Evolutionary conservation across 2,888 invertebrate species (phyloP), one percentile per base, ranked within the genome.

Genomic region (Caenorhabditis sp.): DNA sequence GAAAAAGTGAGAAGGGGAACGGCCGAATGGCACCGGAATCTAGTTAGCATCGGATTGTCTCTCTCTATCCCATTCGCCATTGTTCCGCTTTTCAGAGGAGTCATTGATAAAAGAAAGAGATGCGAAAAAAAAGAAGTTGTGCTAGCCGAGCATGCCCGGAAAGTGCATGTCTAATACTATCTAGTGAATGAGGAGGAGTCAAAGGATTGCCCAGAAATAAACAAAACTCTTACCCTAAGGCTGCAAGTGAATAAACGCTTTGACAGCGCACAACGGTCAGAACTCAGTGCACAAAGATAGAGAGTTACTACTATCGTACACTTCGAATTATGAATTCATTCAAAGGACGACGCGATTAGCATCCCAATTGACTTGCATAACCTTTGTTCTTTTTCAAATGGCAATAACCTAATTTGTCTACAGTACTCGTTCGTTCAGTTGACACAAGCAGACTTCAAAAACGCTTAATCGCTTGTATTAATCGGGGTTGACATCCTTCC

Each of bases 321-420:
- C n/a, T n/a, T n/a, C n/a, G n/a, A n/a, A n/a, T n/a, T n/a, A n/a
- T n/a, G n/a, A n/a, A n/a, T n/a, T n/a, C n/a, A n/a, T n/a, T n/a
- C n/a, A n/a, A n/a, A n/a, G n/a, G n/a, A n/a, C n/a, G n/a, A n/a
- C n/a, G n/a, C n/a, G n/a, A n/a, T n/a, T n/a, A n/a, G n/a, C n/a
- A n/a, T n/a, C n/a, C n/a, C n/a, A n/a, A n/a, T n/a, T 46, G 17
- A 41, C 5, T 13, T 43, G n/a, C 6, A 30, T 9, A 30, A 9
- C 9, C 30, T 11, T 45, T 26, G 26, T 26, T 9, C 24, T 17
- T n/a, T n/a, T 39, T 17, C 20, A 5, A 56, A 37, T 39, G 24
- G 22, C 15, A 65, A 27, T 39, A 65, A 65, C 55, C 46, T 56
- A 37, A 65, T 55, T 56, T 56, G 43, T 35, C 37, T 65, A 56